Base-by-base conservation (phyloP, 2,797 vertebrate genomes). In the Graptemys geographica region DNA sequence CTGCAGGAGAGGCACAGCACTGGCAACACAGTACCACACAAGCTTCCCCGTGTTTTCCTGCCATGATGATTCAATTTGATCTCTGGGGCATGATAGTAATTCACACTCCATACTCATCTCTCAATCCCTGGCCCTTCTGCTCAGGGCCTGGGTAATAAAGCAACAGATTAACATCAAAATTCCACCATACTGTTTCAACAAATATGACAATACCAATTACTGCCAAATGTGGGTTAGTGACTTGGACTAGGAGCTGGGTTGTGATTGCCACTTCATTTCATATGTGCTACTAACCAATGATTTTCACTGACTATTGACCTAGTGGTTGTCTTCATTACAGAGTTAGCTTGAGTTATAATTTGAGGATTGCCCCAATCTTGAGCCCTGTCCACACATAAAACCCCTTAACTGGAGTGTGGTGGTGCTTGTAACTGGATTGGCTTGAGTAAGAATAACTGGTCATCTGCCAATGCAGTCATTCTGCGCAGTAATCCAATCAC, bases 111-210 rank as follows among this genome's bases (percentile, higher is more conserved):
- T 74, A 72, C n/a, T 25, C 41, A 47, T 28, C 72, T 41, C 44
- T 37, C 10, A 78, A 86, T 86, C 72, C 4, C 59, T 88, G 57
- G 80, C 11, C 16, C 86, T 82, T 8, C 8, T 31, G 5, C 78
- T 86, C 84, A 86, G 55, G 82, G 86, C 84, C 76, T 80, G 88
- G 78, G 76, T 84, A 92, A 59, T 11, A 88, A 93, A 90, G 19
- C 6, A 86, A 37, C 59, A 84, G 76, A 96, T 41, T 1, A 91
- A 57, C 4, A 57, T 1, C n/a, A 57, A 84, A 19, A 44, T 49
- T 92, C 28, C 84, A 59, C 18, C 33, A 92, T 33, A n/a, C 5
- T 8, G 74, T 37, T 74, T 84, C 28, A 81, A 28, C 52, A 84
- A 84, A 90, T 79, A 9, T 2, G 12, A 57, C n/a, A 62, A 2